phyloP scores from a whole-genome alignment of 2,113 vertebrate species.

The Neomonachus schauinslandi region DNA sequence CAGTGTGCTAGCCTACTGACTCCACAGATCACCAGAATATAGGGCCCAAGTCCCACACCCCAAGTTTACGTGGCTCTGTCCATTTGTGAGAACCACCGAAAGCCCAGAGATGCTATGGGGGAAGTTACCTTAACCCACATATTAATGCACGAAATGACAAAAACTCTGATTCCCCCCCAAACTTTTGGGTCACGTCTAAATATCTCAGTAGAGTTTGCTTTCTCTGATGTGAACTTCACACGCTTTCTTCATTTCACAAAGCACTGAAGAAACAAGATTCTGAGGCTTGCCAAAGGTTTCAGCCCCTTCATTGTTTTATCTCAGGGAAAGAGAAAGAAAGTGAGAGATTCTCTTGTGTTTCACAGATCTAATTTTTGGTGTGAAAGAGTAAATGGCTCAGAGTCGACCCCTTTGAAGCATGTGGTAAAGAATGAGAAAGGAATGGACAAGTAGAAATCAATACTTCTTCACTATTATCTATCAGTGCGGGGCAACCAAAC shows the following conservation, averaged over 20 bases:
- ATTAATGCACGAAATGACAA: not conserved
- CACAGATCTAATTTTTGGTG: conserved; percentile 58
- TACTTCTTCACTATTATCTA: conserved; percentile 43
- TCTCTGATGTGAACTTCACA: not conserved
- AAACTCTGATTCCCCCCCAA: not conserved
- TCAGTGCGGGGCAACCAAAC: not conserved
- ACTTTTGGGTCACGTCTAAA: not conserved
- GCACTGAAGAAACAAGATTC: conserved; percentile 37
- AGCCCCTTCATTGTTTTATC: conserved; percentile 34
- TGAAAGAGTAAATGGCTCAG: conserved; percentile 61
- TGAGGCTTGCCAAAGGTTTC: not conserved
- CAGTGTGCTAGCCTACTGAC: not conserved
- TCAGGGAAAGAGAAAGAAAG: conserved; percentile 44
- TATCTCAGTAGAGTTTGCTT: not conserved
- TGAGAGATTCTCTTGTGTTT: conserved; percentile 43
- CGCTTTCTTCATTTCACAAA: conserved; percentile 34
- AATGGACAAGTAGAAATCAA: conserved; percentile 72
- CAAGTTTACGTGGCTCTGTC: not conserved
- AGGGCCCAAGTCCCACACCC: not conserved
- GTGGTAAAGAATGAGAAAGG: conserved; percentile 60
- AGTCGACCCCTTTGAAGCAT: conserved; percentile 66
- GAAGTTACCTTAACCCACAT: not conserved
- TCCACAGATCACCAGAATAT: not conserved
- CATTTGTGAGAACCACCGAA: not conserved
- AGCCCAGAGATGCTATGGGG: not conserved